A percentile compares a stretch with the other conserved stretches of the same genome.
Conservation (phyloP, 37 sponge, comb jelly and placozoan genomes). For the Mnemiopsis leidyi region DNA sequence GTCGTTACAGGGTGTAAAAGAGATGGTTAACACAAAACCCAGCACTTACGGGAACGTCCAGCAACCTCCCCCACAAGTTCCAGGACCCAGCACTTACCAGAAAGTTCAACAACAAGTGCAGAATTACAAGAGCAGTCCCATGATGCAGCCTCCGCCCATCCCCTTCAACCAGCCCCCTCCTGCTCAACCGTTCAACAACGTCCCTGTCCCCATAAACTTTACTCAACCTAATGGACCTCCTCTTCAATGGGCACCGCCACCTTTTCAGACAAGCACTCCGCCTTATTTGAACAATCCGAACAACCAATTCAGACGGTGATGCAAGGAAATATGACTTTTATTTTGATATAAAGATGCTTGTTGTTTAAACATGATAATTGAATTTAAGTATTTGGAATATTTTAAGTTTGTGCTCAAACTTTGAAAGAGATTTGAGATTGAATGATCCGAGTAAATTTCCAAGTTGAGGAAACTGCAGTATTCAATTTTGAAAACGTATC, state of each 20-base stretch:
- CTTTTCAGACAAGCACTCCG: background rate
- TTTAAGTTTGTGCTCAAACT: too few relatives aligned
- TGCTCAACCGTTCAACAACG: background rate
- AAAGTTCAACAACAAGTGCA: slow-evolving; percentile 9
- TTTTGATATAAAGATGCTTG: too few relatives aligned
- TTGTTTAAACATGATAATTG: too few relatives aligned
- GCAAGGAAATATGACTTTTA: too few relatives aligned
- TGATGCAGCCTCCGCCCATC: slow-evolving; percentile 23
- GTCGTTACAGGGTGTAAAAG: slow-evolving; percentile 47
- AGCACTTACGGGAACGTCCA: background rate
- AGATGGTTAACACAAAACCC: slow-evolving; percentile 59
- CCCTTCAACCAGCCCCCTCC: slow-evolving; percentile 2
- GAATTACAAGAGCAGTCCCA: slow-evolving; percentile 6
- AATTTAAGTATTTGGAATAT: too few relatives aligned
- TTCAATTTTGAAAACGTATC: too few relatives aligned
- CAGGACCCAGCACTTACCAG: background rate
- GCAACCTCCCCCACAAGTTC: background rate
- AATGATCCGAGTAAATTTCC: too few relatives aligned
- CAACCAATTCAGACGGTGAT: slow-evolving; percentile 47
- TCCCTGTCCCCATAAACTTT: slow-evolving; percentile 27
- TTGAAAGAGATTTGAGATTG: too few relatives aligned
- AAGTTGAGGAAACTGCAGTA: too few relatives aligned
- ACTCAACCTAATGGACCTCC: background rate
- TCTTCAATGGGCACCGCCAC: slow-evolving; percentile 24
- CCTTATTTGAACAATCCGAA: slow-evolving; percentile 33